These are phyloP conservation scores for Epicampocera succincta DNA, from an alignment of 2,888 invertebrate species.

Conservation along the genomic window DNA sequence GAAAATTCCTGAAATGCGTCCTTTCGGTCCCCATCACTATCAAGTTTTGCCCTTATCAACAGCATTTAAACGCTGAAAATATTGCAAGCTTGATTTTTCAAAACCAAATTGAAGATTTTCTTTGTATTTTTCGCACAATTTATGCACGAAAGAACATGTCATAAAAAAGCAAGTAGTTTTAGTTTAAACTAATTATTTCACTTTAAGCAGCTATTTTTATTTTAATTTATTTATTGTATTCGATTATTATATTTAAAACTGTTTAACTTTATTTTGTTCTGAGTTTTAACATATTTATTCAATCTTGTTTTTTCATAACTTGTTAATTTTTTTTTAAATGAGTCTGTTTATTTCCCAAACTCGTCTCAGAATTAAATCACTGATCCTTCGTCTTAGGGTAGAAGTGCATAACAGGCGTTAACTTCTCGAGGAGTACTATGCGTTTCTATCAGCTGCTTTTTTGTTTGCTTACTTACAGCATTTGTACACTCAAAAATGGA, in stretches of 20 bases:
- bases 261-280: constrained; percentile 35
- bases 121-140: neutral
- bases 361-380: too few relatives aligned
- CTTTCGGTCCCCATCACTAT: constrained; percentile 81
- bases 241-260: constrained; percentile 1
- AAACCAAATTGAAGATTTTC: constrained; percentile 7
- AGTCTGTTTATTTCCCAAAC: too few relatives aligned
- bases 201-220: constrained; percentile 40
- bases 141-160: neutral
- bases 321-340: constrained; percentile 16
- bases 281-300: constrained; percentile 50
- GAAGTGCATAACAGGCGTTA: too few relatives aligned
- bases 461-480: too few relatives aligned
- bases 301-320: constrained; percentile 39
- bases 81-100: neutral
- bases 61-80: constrained; percentile 74
- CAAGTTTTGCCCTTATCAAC: constrained; percentile 79
- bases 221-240: constrained; percentile 38
- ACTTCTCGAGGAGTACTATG: too few relatives aligned
- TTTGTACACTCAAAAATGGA: too few relatives aligned
- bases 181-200: neutral
- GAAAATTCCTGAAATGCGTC: constrained; percentile 77
- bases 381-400: too few relatives aligned
- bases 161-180: too few relatives aligned
- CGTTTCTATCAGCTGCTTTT: too few relatives aligned